A percentile compares a stretch with the other conserved stretches of the same genome.
Evolutionary conservation across 1,140 invertebrate genomes (phyloP).

Genomic region (Hetaerina americana): DNA sequence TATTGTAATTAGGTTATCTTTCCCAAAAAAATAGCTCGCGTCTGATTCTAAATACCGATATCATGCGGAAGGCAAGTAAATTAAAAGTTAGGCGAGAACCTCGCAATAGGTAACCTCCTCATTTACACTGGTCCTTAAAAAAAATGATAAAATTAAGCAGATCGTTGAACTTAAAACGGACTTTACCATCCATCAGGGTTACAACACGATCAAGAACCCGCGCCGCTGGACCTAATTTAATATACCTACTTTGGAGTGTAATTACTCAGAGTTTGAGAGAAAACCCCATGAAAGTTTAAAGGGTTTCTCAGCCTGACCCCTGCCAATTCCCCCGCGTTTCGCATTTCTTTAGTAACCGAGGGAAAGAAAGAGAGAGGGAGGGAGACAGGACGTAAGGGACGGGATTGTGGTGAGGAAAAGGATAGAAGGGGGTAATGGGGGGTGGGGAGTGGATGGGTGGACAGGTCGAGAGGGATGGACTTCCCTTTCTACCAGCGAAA

Average conservation of each 20-base stretch:
- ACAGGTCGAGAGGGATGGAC: not conserved
- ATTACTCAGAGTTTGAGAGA: not conserved
- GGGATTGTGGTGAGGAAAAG: too few relatives aligned
- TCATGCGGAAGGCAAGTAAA: not conserved
- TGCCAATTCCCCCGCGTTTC: not conserved
- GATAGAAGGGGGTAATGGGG: too few relatives aligned
- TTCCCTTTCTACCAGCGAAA: not conserved
- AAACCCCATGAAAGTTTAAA: not conserved
- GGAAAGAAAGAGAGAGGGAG: too few relatives aligned
- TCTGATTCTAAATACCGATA: not conserved
- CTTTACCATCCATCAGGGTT: not conserved
- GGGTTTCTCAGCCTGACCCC: not conserved
- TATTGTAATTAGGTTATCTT: not conserved
- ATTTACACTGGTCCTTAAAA: not conserved
- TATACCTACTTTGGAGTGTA: not conserved
- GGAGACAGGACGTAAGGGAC: too few relatives aligned
- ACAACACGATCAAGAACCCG: not conserved
- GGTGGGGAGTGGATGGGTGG: too few relatives aligned
- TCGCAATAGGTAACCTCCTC: too few relatives aligned
- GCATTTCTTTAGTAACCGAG: not conserved
- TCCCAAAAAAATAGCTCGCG: not conserved
- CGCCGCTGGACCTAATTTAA: not conserved
- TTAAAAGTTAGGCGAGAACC: too few relatives aligned
- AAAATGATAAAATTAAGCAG: not conserved
- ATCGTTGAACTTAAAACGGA: not conserved